Conservation (phyloP, 2,888 invertebrate genomes). For the Rotaria macrura region DNA sequence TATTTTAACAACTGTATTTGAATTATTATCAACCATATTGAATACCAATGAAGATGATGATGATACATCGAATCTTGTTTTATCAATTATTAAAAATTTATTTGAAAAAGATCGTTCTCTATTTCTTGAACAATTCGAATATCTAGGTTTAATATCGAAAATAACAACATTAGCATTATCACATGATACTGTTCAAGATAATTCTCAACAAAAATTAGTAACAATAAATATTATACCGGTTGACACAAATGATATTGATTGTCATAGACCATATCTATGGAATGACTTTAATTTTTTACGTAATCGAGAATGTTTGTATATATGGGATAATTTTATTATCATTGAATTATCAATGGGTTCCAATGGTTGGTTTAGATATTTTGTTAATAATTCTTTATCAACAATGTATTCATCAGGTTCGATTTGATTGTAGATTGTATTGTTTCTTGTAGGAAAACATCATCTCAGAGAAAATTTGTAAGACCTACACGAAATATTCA, state of each 20-base stretch:
- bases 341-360: constrained; percentile 90
- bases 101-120: background rate
- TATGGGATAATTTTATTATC: constrained; percentile 93
- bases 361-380: constrained; percentile 96
- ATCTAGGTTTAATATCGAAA: constrained; percentile 19
- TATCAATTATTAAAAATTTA: background rate
- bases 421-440: background rate
- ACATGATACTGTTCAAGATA: background rate
- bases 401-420: constrained; percentile 96
- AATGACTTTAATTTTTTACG: constrained; percentile 90
- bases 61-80: constrained; percentile 13
- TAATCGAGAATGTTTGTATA: constrained; percentile 88
- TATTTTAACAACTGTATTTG: background rate
- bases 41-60: background rate
- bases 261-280: constrained; percentile 85
- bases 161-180: constrained; percentile 10
- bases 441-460: too few species aligned
- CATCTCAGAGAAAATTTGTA: too few species aligned
- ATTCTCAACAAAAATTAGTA: background rate
- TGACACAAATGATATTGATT: constrained; percentile 46
- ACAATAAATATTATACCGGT: background rate
- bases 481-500: too few species aligned
- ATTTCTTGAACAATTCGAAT: constrained; percentile 20
- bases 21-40: background rate
- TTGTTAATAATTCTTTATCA: constrained; percentile 85